Evolutionary conservation across 2,797 vertebrate genomes (phyloP).

Genomic region (Sciurus vulgaris): DNA sequence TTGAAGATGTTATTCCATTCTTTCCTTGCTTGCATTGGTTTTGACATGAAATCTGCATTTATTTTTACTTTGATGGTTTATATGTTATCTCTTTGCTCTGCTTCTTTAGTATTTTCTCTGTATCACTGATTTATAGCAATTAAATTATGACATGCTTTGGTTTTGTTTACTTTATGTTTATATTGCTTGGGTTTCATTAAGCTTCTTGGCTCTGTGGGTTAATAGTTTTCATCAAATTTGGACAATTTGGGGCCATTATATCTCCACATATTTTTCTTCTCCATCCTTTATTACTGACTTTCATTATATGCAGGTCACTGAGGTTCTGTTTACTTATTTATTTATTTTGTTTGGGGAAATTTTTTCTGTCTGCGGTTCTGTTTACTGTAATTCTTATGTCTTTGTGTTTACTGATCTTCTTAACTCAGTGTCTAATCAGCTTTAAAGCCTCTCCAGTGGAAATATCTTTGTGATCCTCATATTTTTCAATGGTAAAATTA

Average conservation of each 20-base stretch:
- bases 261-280: neutral
- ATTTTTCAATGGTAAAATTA: neutral
- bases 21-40: constrained; percentile 32
- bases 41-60: constrained; percentile 23
- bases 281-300: neutral
- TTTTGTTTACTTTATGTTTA: neutral
- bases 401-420: neutral
- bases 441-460: neutral
- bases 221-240: constrained; percentile 19
- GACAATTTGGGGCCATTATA: neutral
- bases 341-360: neutral
- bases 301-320: neutral
- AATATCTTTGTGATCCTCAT: neutral
- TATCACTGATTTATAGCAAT: neutral
- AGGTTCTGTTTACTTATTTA: neutral
- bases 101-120: neutral
- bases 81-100: neutral
- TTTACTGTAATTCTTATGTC: neutral
- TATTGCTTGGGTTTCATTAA: neutral
- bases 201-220: neutral
- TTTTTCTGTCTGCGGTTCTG: neutral
- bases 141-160: neutral
- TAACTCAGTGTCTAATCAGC: neutral
- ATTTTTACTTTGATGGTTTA: neutral
- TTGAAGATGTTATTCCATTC: neutral